Conservation (phyloP, 1,140 invertebrate species). For the Ptiloglossa arizonensis region DNA sequence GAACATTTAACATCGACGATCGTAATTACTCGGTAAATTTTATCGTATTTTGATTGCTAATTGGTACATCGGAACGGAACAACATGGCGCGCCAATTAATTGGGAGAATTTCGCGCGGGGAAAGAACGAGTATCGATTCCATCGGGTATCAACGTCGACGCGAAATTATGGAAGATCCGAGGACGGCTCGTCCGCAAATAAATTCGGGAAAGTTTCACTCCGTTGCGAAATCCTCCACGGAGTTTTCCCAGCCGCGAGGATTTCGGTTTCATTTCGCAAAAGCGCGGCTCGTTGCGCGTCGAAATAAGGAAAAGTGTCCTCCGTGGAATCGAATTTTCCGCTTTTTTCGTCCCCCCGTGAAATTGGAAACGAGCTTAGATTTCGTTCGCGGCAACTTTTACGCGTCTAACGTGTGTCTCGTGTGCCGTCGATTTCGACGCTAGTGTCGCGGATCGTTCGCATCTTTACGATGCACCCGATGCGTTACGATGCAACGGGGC, state of each 20-base stretch:
- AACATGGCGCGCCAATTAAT: constrained; percentile 10
- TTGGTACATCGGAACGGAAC: background rate
- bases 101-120: background rate
- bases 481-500: too few relatives aligned
- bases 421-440: too few relatives aligned
- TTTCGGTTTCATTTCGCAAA: constrained; percentile 14
- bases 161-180: constrained; percentile 29
- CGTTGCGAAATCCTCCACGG: constrained; percentile 6
- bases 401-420: too few relatives aligned
- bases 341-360: background rate
- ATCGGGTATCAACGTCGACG: background rate
- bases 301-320: constrained; percentile 11
- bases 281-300: background rate
- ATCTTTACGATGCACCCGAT: too few relatives aligned
- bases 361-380: background rate
- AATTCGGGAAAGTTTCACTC: constrained; percentile 34
- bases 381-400: background rate
- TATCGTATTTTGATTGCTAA: too few relatives aligned
- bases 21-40: too few relatives aligned
- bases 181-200: constrained; percentile 14
- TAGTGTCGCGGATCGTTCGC: too few relatives aligned
- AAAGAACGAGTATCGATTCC: constrained; percentile 17
- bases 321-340: constrained; percentile 25
- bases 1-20: too few relatives aligned
- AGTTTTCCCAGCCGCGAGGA: constrained; percentile 12